Conservation (phyloP, 1,140 invertebrate genomes). For the Meloidogyne hapla region DNA sequence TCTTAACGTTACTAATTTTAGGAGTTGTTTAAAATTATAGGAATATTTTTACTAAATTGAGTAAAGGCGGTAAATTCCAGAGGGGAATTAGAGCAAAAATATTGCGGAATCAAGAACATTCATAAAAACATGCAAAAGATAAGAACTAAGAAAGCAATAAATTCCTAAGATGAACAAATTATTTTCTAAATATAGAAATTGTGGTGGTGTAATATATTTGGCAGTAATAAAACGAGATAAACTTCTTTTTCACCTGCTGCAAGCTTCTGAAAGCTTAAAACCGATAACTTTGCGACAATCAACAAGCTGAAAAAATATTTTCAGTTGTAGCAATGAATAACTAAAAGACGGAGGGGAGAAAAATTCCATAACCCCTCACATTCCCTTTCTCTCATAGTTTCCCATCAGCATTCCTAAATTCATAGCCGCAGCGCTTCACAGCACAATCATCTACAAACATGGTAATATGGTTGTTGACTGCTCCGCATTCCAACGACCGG, state of each 20-base stretch:
- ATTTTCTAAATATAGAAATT: too few relatives aligned
- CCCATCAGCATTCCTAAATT: neutral
- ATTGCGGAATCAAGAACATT: neutral
- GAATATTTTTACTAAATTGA: neutral
- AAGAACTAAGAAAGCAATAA: neutral
- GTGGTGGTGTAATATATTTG: neutral
- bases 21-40: neutral
- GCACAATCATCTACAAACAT: conserved; percentile 3
- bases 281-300: neutral
- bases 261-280: neutral
- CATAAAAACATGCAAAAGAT: neutral
- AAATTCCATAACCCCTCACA: neutral
- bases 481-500: neutral
- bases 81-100: neutral
- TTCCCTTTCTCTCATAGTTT: neutral
- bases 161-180: neutral
- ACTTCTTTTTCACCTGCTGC: neutral
- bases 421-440: neutral
- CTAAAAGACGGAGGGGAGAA: neutral
- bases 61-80: neutral
- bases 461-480: neutral
- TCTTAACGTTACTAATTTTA: neutral
- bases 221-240: neutral
- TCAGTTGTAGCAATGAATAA: neutral
- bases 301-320: neutral